Base-by-base conservation (phyloP, 2,797 vertebrate species). In the Chiroxiphia lanceolata region DNA sequence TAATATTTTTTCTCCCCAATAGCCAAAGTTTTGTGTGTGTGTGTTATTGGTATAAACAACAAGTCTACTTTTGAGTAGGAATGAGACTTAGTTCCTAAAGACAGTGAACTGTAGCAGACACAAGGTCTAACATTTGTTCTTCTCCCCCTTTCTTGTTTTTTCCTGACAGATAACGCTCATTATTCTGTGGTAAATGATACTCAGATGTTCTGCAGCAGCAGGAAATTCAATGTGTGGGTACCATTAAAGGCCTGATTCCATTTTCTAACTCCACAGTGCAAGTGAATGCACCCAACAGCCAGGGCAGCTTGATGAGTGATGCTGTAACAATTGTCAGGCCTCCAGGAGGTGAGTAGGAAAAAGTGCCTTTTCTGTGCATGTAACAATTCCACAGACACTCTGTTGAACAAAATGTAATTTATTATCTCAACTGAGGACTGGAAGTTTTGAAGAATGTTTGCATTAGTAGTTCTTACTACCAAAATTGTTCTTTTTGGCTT, bases 291-390 rank as follows among this genome's bases (percentile, higher is more conserved):
- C 99, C 99, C 89, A 99, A 99, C 96, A 98, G 97, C 93, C 98
- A 97, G 92, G 98, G 98, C 77, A 99, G 98, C 94, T 94, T 99
- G 94, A 97, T 98, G 92, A 99, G 99, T 93, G 94, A 97, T 47
- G 95, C 96, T 21, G 18, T 97, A 88, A 97, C 38, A 25, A 84
- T 98, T 68, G 95, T 95, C 29, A 98, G 98, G 87, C 98, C 98
- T 56, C 98, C 99, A 69, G 98, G 98, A 96, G 99, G 99, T 99
- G 94, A 97, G 98, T 97, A n/a, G n/a, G n/a, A n/a, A n/a, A n/a
- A n/a, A n/a, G n/a, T n/a, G n/a, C n/a, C n/a, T n/a, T 77, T 90
- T 89, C 21, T 85, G 38, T 74, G 36, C 45, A 42, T 80, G 60
- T 68, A 94, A 77, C 68, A 93, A 80, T 86, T 95, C 83, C 33